Evolutionary conservation across 2,797 vertebrate species (phyloP).

Genomic region (Bovichtus variegatus): DNA sequence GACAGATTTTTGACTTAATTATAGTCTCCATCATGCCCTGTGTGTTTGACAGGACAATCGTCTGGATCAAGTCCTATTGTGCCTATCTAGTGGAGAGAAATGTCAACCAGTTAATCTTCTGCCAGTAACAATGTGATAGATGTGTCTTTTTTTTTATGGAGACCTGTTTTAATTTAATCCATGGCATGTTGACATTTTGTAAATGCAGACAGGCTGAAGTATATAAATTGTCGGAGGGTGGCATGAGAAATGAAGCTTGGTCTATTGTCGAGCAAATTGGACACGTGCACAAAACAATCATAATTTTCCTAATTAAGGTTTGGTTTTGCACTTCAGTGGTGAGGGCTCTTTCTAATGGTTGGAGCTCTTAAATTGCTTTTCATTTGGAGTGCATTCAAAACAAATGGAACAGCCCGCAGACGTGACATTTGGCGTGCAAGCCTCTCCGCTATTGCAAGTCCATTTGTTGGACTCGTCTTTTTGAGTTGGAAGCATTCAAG

Average conservation of each 20-base stretch:
- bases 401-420: conserved; percentile 75
- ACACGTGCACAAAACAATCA: conserved; percentile 63
- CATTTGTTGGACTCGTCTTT: conserved; percentile 66
- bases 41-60: conserved; percentile 51
- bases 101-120: conserved; percentile 78
- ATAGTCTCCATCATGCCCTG: conserved; percentile 67
- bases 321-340: conserved; percentile 73
- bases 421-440: conserved; percentile 75
- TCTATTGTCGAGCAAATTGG: conserved; percentile 65
- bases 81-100: conserved; percentile 65
- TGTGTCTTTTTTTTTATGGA: conserved; percentile 65
- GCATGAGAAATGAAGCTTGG: conserved; percentile 38
- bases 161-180: conserved; percentile 75
- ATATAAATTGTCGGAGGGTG: conserved; percentile 56
- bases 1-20: conserved; percentile 75
- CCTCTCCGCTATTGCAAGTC: conserved; percentile 56
- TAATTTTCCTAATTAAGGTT: conserved; percentile 81
- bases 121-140: conserved; percentile 72
- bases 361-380: conserved; percentile 79
- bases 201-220: conserved; percentile 68
- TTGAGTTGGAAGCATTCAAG: conserved; percentile 57
- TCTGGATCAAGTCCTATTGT: conserved; percentile 59
- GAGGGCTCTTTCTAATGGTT: conserved; percentile 73
- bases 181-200: conserved; percentile 78
- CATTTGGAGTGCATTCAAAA: conserved; percentile 77